Conservation (phyloP, 2,797 vertebrate species). For the Fistularia commersonii region DNA sequence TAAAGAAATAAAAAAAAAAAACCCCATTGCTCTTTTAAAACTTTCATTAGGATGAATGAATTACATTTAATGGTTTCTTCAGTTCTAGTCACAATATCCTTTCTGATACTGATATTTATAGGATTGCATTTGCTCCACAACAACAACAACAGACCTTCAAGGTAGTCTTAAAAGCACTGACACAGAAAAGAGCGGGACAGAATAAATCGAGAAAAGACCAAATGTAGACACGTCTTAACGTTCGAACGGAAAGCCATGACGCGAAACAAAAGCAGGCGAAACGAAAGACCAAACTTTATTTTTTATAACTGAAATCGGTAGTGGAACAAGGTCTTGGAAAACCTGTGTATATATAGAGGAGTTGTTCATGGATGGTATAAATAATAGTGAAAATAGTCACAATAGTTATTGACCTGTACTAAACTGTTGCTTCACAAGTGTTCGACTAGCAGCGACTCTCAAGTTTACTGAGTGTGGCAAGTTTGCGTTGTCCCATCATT, state of each 20-base stretch:
- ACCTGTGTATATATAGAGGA: conserved; percentile 43
- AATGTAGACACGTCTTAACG: conserved; percentile 60
- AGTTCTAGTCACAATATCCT: no score
- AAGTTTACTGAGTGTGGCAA: conserved; percentile 22
- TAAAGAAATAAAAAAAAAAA: no score
- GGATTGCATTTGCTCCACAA: no score
- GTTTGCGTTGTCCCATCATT: conserved; percentile 25
- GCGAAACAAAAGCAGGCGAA: conserved; percentile 45
- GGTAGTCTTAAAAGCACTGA: conserved; percentile 65
- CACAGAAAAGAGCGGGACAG: conserved; percentile 8
- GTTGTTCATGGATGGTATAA: conserved; percentile 45
- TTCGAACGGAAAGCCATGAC: conserved; percentile 62
- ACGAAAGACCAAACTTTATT: conserved; percentile 68
- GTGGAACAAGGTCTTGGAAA: conserved; percentile 39
- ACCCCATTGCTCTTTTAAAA: no score
- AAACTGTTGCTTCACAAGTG: conserved; percentile 40
- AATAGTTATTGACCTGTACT: conserved; percentile 45
- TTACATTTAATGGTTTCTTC: no score
- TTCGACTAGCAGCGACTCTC: conserved; percentile 32
- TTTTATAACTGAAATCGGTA: conserved; percentile 57
- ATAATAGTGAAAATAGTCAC: conserved; percentile 55
- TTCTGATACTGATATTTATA: no score
- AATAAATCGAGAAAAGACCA: conserved; percentile 42
- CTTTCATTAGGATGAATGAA: no score
- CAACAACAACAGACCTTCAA: no score